These are phyloP conservation scores for Macquaria ambigua DNA, from an alignment of 2,113 vertebrate species.

Conservation along the genomic window DNA sequence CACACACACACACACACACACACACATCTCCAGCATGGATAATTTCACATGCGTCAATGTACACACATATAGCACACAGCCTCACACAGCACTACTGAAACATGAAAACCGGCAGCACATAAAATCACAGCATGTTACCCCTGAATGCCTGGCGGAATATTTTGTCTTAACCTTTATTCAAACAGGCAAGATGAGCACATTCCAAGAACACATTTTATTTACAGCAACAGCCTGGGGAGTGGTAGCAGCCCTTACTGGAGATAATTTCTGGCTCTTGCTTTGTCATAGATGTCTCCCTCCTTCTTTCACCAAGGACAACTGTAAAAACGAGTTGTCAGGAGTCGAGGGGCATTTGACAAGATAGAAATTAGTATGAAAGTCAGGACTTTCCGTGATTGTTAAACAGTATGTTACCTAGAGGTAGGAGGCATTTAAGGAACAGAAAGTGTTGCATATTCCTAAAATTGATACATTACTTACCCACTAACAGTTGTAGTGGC, in stretches of 20 bases:
- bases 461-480: neutral
- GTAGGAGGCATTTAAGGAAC: neutral
- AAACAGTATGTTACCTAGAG: neutral
- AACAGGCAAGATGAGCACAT: constrained; percentile 42
- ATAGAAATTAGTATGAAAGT: neutral
- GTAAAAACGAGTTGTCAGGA: constrained; percentile 9
- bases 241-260: constrained; percentile 26
- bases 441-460: neutral
- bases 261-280: constrained; percentile 17
- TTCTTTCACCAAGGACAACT: constrained; percentile 15
- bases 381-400: neutral
- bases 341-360: neutral
- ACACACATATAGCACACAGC: constrained; percentile 1
- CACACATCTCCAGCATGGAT: constrained; percentile 3
- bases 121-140: constrained; percentile 34
- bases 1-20: neutral
- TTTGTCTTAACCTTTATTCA: constrained; percentile 54
- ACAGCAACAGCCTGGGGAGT: constrained; percentile 43
- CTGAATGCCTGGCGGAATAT: constrained; percentile 34
- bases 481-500: neutral
- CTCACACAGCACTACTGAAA: constrained; percentile 49
- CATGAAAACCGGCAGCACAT: constrained; percentile 50
- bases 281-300: constrained; percentile 2
- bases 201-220: constrained; percentile 37
- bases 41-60: constrained; percentile 20